Conservation (phyloP, 2,113 vertebrate species). For the Heliornis fulica region DNA sequence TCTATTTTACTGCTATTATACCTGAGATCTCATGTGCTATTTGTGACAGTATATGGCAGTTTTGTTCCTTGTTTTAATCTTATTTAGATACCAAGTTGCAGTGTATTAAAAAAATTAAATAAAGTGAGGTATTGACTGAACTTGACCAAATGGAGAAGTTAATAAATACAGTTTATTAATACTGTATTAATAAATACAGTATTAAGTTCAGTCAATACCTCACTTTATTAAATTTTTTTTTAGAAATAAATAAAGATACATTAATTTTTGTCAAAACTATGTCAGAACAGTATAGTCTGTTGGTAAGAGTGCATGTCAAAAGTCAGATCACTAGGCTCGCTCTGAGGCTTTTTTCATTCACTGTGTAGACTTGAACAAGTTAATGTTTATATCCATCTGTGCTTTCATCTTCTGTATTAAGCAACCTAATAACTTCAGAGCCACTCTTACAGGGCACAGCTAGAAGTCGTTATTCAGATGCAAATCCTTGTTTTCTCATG, state of each 20-base stretch:
- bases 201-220: background rate
- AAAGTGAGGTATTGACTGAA: too few species aligned
- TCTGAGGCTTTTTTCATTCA: background rate
- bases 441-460: background rate
- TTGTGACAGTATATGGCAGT: background rate
- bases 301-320: background rate
- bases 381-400: background rate
- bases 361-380: background rate
- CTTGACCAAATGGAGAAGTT: too few species aligned
- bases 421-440: background rate
- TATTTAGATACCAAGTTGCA: background rate
- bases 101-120: background rate
- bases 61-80: slow-evolving; percentile 6
- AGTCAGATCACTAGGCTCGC: background rate
- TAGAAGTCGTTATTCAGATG: background rate
- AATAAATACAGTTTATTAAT: too few species aligned
- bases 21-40: background rate
- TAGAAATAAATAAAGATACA: background rate
- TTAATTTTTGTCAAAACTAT: background rate
- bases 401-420: background rate
- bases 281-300: background rate
- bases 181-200: too few species aligned
- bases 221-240: background rate
- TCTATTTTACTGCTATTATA: background rate
- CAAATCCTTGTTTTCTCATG: background rate